phyloP scores from a whole-genome alignment of 1,140 invertebrate species.

The Drosophila arawakana region DNA sequence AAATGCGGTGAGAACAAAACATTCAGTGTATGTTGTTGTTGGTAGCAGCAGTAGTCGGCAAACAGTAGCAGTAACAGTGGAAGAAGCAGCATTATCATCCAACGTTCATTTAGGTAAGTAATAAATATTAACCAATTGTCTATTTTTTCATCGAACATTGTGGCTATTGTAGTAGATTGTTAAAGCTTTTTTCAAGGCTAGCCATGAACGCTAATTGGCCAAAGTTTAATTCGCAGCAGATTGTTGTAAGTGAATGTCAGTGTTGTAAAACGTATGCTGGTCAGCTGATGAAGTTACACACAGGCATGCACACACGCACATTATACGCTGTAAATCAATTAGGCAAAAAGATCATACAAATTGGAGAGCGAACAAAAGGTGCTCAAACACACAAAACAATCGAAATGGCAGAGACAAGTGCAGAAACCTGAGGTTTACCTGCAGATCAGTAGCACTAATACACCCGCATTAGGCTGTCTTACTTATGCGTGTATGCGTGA shows the following conservation, averaged over 20 bases:
- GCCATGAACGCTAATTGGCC: slow-evolving; percentile 39
- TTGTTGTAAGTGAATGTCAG: slow-evolving; percentile 61
- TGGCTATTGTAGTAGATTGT: slow-evolving; percentile 6
- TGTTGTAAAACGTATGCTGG: slow-evolving; percentile 48
- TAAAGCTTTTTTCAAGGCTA: slow-evolving; percentile 52
- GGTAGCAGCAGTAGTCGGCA: slow-evolving; percentile 62
- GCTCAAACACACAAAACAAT: slow-evolving; percentile 1
- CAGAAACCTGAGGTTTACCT: neutral
- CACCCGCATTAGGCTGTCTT: slow-evolving; percentile 1
- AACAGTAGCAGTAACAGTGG: slow-evolving; percentile 69
- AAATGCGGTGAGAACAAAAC: slow-evolving; percentile 81
- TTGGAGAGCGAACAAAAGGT: slow-evolving; percentile 4
- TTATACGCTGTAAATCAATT: slow-evolving; percentile 2
- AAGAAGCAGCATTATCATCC: slow-evolving; percentile 74
- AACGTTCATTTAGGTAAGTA: slow-evolving; percentile 79
- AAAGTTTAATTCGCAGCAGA: slow-evolving; percentile 34
- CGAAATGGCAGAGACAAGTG: slow-evolving; percentile 21
- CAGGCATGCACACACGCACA: slow-evolving; percentile 16
- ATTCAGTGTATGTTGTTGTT: slow-evolving; percentile 79
- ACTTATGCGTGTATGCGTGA: neutral
- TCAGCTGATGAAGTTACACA: slow-evolving; percentile 74
- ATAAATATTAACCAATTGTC: neutral
- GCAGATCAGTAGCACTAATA: slow-evolving; percentile 20
- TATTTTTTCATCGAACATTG: slow-evolving; percentile 1
- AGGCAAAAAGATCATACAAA: neutral